Base-by-base conservation (phyloP, 2,797 vertebrate genomes). In the Acrocephalus scirpaceus region DNA sequence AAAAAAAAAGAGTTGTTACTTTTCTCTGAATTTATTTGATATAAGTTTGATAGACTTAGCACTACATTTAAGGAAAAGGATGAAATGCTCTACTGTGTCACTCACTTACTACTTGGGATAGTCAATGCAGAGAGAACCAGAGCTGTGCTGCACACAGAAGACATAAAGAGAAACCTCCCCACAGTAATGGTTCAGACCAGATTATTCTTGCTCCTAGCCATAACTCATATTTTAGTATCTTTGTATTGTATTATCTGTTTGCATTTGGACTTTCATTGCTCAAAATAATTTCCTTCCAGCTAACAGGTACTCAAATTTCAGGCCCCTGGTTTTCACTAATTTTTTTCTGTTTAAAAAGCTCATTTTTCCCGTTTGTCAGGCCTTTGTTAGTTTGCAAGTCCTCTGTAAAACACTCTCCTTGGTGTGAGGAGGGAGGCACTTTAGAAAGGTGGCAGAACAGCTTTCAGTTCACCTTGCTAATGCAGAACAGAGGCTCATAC, bases 251-350 rank as follows among this genome's bases (percentile, higher is more conserved):
- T 76, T 80, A 45, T 8, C 45, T 75, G 20, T 70, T 87, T 84
- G 23, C 40, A 54, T 80, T 83, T 72, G 45, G 17, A 54, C 88
- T 90, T 92, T 72, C 27, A 48, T 44, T 29, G 57, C 42, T 70
- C n/a, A 10, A 60, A 85, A 50, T 27, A 17, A 16, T 65, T 80
- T 30, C 50, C 27, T 79, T 34, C 22, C 36, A 69, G 9, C 40
- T 71, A 51, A 15, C 16, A 66, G 5, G 26, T 17, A 50, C 10
- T 16, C 30, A 57, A 16, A 61, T 53, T 64, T 25, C 50, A 80
- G 34, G 13, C 5, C 5, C 2, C 4, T 1, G 6, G 2, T 76
- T 81, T 66, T 83, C 2, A 12, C n/a, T 14, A 2, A 0, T 27
- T 70, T 50, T 67, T 80, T 70, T 18, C 27, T 23, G 7, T 38